A percentile compares a stretch with the other conserved stretches of the same genome.
Evolutionary conservation across 2,888 invertebrate genomes (phyloP).

Genomic region (Eristalis arbustorum): DNA sequence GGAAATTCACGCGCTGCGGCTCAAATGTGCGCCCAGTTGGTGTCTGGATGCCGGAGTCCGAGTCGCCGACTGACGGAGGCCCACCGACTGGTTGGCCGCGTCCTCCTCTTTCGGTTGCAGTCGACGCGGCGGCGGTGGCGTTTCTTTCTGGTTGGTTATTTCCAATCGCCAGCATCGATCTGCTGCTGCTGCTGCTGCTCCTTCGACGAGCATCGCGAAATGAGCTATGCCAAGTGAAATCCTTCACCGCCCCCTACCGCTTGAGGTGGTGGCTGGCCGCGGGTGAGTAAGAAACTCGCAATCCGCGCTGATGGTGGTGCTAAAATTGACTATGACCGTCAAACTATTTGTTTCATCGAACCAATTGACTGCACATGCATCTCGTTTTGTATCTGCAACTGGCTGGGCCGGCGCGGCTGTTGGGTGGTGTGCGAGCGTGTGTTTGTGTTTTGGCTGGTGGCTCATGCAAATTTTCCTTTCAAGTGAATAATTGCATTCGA

Average conservation of each 20-base stretch:
- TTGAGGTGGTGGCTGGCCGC: background rate
- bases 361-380: slow-evolving; percentile 69
- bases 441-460: slow-evolving; percentile 20
- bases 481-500: slow-evolving; percentile 70
- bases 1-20: slow-evolving; percentile 64
- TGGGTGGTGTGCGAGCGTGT: background rate
- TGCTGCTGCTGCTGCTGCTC: slow-evolving; percentile 48
- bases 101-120: background rate
- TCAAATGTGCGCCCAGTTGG: slow-evolving; percentile 57
- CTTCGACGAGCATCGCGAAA: slow-evolving; percentile 47
- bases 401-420: background rate
- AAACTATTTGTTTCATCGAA: slow-evolving; percentile 70
- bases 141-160: slow-evolving; percentile 56
- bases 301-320: slow-evolving; percentile 55
- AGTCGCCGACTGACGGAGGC: slow-evolving; percentile 26
- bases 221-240: slow-evolving; percentile 54
- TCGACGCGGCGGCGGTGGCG: slow-evolving; percentile 38
- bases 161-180: slow-evolving; percentile 64
- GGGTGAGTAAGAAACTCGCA: slow-evolving; percentile 42
- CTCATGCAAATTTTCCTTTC: slow-evolving; percentile 70
- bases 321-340: slow-evolving; percentile 69
- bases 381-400: slow-evolving; percentile 50
- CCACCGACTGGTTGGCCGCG: slow-evolving; percentile 24
- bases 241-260: slow-evolving; percentile 17
- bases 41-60: slow-evolving; percentile 36